A percentile compares a stretch with the other conserved stretches of the same genome.
Conservation (phyloP, 2,888 invertebrate species). For the Calephelis perditalis region DNA sequence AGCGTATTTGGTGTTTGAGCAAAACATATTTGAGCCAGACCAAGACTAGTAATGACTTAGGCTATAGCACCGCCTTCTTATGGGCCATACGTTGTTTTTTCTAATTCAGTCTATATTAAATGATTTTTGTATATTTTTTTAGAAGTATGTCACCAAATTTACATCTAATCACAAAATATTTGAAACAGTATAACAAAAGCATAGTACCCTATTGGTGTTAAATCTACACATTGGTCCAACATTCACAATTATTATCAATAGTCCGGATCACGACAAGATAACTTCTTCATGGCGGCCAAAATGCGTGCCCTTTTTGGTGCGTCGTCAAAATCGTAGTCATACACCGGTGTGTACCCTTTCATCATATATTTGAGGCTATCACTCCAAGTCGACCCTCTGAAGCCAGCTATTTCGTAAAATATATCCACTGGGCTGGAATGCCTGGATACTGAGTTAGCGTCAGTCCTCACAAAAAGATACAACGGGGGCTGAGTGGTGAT, state of each 20-base stretch:
- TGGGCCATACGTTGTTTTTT: no score
- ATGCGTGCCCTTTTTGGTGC: conserved; percentile 41
- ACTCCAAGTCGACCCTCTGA: conserved; percentile 22
- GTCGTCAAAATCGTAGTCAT: conserved; percentile 33
- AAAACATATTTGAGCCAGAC: no score
- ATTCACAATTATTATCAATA: conserved; percentile 25
- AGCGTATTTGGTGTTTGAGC: no score
- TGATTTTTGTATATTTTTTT: no score
- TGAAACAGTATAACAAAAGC: no score
- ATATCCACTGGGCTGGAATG: conserved; percentile 21
- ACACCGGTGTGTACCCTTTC: conserved; percentile 27
- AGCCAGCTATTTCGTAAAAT: conserved; percentile 22
- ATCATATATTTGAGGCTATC: conserved; percentile 21
- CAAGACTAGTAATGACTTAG: no score
- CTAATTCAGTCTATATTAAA: no score
- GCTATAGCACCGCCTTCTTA: no score
- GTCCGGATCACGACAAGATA: conserved; percentile 48
- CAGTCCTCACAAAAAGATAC: conserved; percentile 79
- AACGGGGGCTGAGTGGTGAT: conserved; percentile 79
- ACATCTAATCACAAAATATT: no score
- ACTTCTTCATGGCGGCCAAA: conserved; percentile 46
- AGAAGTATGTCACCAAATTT: no score
- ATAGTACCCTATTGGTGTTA: neutral
- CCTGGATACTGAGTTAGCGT: conserved; percentile 47
- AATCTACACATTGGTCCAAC: conserved; percentile 3